Evolutionary conservation across 64 coral and sea anemone genomes (phyloP).

Genomic region (Actinia equina): DNA sequence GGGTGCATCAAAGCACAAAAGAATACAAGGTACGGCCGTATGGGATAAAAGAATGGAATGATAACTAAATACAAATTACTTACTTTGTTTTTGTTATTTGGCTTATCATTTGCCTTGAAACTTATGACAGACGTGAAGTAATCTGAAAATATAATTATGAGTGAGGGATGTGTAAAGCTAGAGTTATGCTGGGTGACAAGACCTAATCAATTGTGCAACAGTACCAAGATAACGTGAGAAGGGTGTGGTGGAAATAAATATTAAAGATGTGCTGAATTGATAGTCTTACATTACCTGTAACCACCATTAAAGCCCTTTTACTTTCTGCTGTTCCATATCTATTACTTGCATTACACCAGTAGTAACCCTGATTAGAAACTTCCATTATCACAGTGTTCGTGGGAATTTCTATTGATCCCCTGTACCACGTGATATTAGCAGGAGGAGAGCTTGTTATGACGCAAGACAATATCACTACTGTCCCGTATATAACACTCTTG

Average conservation of each 20-base stretch:
- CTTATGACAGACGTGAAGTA: neutral
- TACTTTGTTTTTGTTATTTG: neutral
- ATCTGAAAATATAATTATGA: neutral
- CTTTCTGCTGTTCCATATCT: neutral
- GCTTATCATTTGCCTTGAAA: neutral
- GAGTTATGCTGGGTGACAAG: neutral
- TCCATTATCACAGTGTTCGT: neutral
- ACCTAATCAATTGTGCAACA: neutral
- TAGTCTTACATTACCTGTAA: conserved; percentile 2
- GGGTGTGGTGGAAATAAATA: too few species aligned
- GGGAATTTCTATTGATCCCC: neutral
- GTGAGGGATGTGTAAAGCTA: neutral
- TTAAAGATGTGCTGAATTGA: too few species aligned
- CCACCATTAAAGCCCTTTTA: conserved; percentile 32
- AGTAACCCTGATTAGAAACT: conserved; percentile 33
- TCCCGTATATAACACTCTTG: neutral
- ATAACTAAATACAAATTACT: neutral
- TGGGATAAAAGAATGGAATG: neutral
- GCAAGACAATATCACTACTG: neutral
- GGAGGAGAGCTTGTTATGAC: neutral
- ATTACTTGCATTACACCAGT: conserved; percentile 34
- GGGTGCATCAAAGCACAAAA: too few species aligned
- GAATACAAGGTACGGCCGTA: too few species aligned
- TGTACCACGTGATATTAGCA: neutral
- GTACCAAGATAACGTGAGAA: too few species aligned